Percentiles rank a stretch among this genome's conserved stretches.
Evolutionary conservation across 2,888 invertebrate species (phyloP).

Genomic region (Megastigmus dorsalis): DNA sequence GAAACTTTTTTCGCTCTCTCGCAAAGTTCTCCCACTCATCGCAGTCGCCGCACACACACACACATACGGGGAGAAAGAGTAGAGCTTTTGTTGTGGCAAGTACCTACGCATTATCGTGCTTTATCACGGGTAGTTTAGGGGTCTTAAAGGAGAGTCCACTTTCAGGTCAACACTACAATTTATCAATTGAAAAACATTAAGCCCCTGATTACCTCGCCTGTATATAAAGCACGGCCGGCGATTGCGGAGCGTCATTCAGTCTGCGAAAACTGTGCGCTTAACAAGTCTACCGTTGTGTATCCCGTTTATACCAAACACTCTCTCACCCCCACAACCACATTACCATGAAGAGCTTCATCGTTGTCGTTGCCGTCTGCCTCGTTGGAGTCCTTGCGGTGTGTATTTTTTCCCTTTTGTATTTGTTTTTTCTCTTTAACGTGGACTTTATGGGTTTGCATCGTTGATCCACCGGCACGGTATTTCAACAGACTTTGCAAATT

Average conservation of each 20-base stretch:
- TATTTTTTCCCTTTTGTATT: not conserved
- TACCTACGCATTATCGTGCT: slow-evolving; percentile 7
- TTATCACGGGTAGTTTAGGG: slow-evolving; percentile 26
- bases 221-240: slow-evolving; percentile 37
- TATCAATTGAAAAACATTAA: slow-evolving; percentile 53
- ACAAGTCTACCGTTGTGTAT: too few relatives aligned
- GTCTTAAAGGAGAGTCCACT: slow-evolving; percentile 45
- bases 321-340: not conserved
- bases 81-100: slow-evolving; percentile 34
- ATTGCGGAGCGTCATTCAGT: slow-evolving; percentile 21
- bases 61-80: not conserved
- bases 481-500: too few relatives aligned
- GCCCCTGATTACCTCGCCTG: slow-evolving; percentile 31
- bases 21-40: not conserved
- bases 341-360: slow-evolving; percentile 43
- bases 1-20: not conserved
- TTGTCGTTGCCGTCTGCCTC: slow-evolving; percentile 39
- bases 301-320: too few relatives aligned
- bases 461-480: too few relatives aligned
- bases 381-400: slow-evolving; percentile 42
- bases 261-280: too few relatives aligned
- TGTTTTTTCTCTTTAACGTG: too few relatives aligned
- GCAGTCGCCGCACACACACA: not conserved
- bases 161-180: slow-evolving; percentile 55
- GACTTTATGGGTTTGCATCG: too few relatives aligned